Base-by-base conservation (phyloP, 2,113 vertebrate genomes). In the Tamias sibiricus region DNA sequence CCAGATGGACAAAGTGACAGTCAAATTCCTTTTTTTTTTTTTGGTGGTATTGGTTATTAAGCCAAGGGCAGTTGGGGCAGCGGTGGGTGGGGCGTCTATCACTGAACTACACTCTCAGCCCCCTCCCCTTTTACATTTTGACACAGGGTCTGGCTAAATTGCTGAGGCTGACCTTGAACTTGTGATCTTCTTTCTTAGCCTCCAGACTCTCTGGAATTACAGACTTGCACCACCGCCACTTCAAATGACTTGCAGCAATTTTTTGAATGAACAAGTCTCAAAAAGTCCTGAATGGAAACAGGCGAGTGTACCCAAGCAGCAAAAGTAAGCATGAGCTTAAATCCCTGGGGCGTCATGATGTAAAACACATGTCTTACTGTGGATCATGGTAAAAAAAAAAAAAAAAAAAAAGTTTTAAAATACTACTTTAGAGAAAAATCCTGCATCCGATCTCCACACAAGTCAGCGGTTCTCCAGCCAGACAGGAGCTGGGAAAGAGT, bases 401-500 rank as follows among this genome's bases (percentile, higher is more conserved):
- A 69, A 59, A 22, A 28, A 37, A 72, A 49, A 49, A 90, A 94
- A 59, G 37, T 64, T 84, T 88, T 32, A 79, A 42, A 95, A 44
- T 40, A 2, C 35, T 28, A 8, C 0, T 5, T 40, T 54, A n/a
- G 8, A 57, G 59, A 54, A 71, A 75, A 52, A 83, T 28, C 66
- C 64, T 87, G 17, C 59, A n/a, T 9, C 35, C 9, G 42, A 77
- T 10, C 84, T 17, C 68, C 52, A 4, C 0, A 1, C 30, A 22
- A 28, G n/a, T n/a, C 2, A 1, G 68, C 54, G 3, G 13, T 32
- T 54, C n/a, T 0, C 28, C 62, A 2, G 30, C 9, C 1, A 0
- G n/a, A 44, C n/a, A 4, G 5, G 40, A 37, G 47, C n/a, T 72
- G 10, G 81, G 37, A 72, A 94, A 96, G 96, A 82, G 93, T 74